Evolutionary conservation across 2,888 invertebrate species (phyloP), one percentile per base, ranked within the genome.

Genomic region (Lacanobia oleracea): DNA sequence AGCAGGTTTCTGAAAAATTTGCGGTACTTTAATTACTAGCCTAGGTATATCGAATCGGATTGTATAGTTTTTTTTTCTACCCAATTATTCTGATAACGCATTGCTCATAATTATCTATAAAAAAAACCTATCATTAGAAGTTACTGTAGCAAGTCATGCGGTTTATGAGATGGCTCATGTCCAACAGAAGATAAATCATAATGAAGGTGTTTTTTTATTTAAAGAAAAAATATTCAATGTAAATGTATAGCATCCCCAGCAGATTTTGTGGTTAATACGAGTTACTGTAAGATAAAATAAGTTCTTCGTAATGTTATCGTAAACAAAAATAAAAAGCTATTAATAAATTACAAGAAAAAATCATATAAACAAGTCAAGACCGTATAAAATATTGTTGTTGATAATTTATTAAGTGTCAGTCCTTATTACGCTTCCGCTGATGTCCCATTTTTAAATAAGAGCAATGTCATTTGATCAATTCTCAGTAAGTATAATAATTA

Each of bases 1-100:
- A 8, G 96, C 95, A 0, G 98, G 97, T 98, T 99, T 99, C 99
- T 99, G 96, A 75, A 96, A 96, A 67, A 12, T 14, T 23, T 66
- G 50, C 59, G 50, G 27, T 37, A 3, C 12, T 45, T 60, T 71
- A 45, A 50, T 40, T 14, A 59, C 16, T 37, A n/a, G 33, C 12
- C 33, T n/a, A 43, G 27, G 27, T 50, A 21, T 59, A 5, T 45
- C 16, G 43, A 74, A 80, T 40, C 51, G n/a, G 18, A 57, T 72
- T 33, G 60, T n/a, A 37, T 16, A 12, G 6, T 45, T 48, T 59
- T 43, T 78, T 69, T 40, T 66, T 23, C 14, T 21, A 43, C 40
- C 50, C 6, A 71, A 43, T 71, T 72, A 72, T 18, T 6, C 56
- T 75, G 60, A 50, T 61, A 27, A 60, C 72, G 57, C 27, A 56